Percentiles rank a stretch among this genome's conserved stretches.
Evolutionary conservation across 2,113 vertebrate genomes (phyloP).

Genomic region (Speoplatyrhinus poulsoni): DNA sequence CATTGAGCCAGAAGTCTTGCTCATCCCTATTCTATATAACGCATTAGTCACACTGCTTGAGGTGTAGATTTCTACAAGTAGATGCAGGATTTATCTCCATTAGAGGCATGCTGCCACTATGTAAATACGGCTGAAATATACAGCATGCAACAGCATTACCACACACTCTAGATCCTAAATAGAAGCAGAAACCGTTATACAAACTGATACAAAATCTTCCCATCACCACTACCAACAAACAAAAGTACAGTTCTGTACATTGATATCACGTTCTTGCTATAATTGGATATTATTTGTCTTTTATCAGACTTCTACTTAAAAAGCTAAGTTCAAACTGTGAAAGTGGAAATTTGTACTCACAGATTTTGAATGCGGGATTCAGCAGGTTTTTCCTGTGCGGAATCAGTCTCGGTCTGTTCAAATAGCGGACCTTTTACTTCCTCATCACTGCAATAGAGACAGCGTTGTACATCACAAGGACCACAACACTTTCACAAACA

Average conservation of each 20-base stretch:
- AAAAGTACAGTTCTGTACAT: neutral
- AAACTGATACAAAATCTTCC: too few relatives aligned
- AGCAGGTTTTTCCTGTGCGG: constrained; percentile 70
- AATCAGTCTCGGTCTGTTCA: constrained; percentile 63
- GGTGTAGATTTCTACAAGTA: too few relatives aligned
- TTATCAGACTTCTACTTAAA: neutral
- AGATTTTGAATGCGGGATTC: constrained; percentile 88
- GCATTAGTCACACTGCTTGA: too few relatives aligned
- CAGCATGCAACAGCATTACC: too few relatives aligned
- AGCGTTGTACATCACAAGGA: neutral
- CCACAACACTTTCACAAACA: neutral
- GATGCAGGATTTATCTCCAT: too few relatives aligned
- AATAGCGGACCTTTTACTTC: constrained; percentile 78
- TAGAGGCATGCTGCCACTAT: too few relatives aligned
- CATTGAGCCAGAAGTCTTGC: too few relatives aligned
- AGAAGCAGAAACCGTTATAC: neutral
- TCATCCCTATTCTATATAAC: too few relatives aligned
- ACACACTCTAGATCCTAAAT: neutral
- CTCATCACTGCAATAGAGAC: constrained; percentile 80
- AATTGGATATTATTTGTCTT: neutral
- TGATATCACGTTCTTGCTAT: neutral
- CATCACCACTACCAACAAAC: neutral
- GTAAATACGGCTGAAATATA: too few relatives aligned
- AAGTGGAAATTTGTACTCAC: constrained; percentile 77
- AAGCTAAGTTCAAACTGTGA: neutral